Evolutionary conservation across 2,888 invertebrate species (phyloP), one percentile per base, ranked within the genome.

Genomic region (Protodeltote pygarga): DNA sequence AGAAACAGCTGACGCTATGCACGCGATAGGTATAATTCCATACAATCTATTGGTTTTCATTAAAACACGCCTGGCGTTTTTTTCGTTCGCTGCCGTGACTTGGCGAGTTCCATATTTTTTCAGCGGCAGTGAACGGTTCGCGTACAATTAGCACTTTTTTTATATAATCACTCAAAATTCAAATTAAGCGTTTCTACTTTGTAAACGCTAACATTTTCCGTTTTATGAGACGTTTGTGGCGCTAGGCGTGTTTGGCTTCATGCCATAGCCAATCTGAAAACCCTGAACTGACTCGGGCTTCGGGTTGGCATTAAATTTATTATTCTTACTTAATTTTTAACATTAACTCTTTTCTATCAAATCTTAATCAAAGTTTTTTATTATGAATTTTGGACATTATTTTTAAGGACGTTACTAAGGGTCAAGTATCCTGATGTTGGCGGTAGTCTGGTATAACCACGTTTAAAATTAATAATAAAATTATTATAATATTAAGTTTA

Each of bases 1-100:
- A 0, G 58, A 58, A 5, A 42, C 63, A 2, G 87, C 90, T 0
- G 80, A 85, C 6, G 82, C 58, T 0, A 41, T 58, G 63, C 41
- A 62, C 17, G 31, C 37, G 3, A 5, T 38, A 41, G 58, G 58
- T 58, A 58, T 20, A 10, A 24, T 31, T 6, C 15, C 1, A 6
- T 41, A 17, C 2, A 14, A 15, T 10, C 14, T 25, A 41, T 16
- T 20, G 23, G 5, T 6, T 13, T 5, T 16, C 3, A 5, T 2
- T 5, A n/a, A 24, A 9, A 35, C 17, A n/a, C 32, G 11, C 16
- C 9, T 11, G 10, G 23, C 14, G 23, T 17, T 15, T 8, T 2
- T 11, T 10, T 13, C 11, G 23, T 23, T 34, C 29, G 46, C 17
- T 25, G 20, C 20, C 10, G 5, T 23, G 2, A 14, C 5, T 25